Percentiles rank a stretch among this genome's conserved stretches.
These are phyloP conservation scores for Serranus cabrilla DNA, from an alignment of 2,797 vertebrate species.

Conservation along the genomic window DNA sequence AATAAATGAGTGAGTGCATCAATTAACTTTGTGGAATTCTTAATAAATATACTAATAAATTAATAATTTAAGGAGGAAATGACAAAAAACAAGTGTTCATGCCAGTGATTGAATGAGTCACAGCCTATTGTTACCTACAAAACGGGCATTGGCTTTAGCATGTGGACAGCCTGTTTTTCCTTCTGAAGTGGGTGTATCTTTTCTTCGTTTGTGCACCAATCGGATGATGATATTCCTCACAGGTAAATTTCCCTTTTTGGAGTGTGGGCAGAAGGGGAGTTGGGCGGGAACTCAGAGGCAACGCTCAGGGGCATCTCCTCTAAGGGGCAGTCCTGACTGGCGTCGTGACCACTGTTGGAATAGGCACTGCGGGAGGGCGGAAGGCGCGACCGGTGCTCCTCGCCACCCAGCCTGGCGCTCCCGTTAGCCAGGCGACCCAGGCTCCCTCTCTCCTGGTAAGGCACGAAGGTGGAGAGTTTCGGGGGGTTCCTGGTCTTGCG, in stretches of 20 bases:
- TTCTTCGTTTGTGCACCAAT: conserved; percentile 71
- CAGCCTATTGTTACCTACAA: conserved; percentile 78
- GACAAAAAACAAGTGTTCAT: conserved; percentile 77
- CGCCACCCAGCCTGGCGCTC: conserved; percentile 94
- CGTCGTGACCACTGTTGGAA: conserved; percentile 95
- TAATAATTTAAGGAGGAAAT: conserved; percentile 85
- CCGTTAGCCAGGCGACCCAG: conserved; percentile 97
- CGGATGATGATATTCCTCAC: conserved; percentile 84
- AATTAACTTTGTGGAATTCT: conserved; percentile 76
- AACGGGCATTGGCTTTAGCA: conserved; percentile 76
- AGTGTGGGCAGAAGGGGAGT: conserved; percentile 93
- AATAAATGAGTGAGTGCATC: conserved; percentile 75
- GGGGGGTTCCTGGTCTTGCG: conserved; percentile 97
- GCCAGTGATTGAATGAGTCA: conserved; percentile 78
- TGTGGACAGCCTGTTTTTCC: conserved; percentile 86
- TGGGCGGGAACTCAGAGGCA: conserved; percentile 95
- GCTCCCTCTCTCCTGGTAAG: conserved; percentile 99
- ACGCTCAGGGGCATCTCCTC: conserved; percentile 99
- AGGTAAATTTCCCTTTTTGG: conserved; percentile 99
- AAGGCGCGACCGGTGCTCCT: conserved; percentile 94
- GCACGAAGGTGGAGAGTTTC: conserved; percentile 99
- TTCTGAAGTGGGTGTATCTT: conserved; percentile 62
- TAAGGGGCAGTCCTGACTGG: conserved; percentile 95
- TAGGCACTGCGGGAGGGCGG: conserved; percentile 99
- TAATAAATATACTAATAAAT: conserved; percentile 86